Percentiles rank a stretch among this genome's conserved stretches.
phyloP scores from a whole-genome alignment of 2,797 vertebrate species.

The Spinibarbus caldwelli region DNA sequence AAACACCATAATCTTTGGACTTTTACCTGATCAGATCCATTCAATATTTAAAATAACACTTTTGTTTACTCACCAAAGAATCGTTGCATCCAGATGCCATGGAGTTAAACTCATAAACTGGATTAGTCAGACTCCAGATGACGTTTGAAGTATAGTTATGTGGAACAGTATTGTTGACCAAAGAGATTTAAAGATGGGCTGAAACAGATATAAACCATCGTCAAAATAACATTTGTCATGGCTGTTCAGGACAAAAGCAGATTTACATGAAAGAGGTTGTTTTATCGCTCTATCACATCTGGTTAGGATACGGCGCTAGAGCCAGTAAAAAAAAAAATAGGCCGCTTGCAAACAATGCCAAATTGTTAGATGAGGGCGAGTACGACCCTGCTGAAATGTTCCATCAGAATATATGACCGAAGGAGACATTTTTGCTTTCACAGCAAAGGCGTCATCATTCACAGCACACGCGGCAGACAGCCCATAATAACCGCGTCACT shows the following conservation, averaged over 20 bases:
- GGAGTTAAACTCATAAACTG: neutral
- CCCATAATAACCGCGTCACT: constrained; percentile 45
- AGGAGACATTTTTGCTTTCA: constrained; percentile 25
- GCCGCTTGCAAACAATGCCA: neutral
- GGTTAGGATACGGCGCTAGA: neutral
- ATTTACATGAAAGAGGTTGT: constrained; percentile 3
- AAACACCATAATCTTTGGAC: neutral
- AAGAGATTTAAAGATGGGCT: neutral
- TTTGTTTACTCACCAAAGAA: neutral
- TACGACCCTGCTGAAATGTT: neutral
- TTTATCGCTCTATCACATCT: constrained; percentile 11
- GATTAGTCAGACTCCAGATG: neutral
- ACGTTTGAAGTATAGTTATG: neutral
- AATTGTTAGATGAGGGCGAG: constrained; percentile 13
- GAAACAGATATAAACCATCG: neutral
- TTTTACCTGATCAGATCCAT: neutral
- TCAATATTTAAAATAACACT: neutral
- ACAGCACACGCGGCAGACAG: constrained; percentile 32
- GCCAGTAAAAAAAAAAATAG: constrained; percentile 4
- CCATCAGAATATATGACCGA: constrained; percentile 26
- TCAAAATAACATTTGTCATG: neutral
- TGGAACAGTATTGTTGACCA: neutral
- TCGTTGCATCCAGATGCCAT: neutral
- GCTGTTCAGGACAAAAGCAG: neutral
- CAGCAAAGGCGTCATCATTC: constrained; percentile 42